These are phyloP conservation scores for Melipona beecheii DNA, from an alignment of 2,888 invertebrate species.

Conservation along the genomic window DNA sequence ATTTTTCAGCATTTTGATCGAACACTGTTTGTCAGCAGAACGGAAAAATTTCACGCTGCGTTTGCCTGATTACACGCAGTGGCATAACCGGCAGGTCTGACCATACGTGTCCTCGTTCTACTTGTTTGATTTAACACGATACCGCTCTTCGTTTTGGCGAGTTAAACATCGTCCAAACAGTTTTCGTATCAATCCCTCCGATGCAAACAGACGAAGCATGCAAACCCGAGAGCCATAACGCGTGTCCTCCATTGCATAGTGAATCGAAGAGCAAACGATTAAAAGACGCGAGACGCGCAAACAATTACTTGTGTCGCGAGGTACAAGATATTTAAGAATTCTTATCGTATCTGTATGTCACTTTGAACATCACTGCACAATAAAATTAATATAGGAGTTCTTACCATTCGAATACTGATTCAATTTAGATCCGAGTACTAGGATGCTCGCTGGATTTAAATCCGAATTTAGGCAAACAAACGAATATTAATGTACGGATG, in stretches of 20 bases:
- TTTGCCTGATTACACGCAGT: background rate
- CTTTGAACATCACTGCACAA: background rate
- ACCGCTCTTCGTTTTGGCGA: too few species aligned
- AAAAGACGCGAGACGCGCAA: background rate
- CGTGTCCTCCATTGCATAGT: background rate
- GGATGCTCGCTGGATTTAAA: too few species aligned
- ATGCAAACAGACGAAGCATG: background rate
- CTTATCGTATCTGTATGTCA: background rate
- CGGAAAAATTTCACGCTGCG: background rate
- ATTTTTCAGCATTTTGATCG: background rate
- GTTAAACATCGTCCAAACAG: background rate
- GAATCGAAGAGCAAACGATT: background rate
- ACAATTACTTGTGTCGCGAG: background rate
- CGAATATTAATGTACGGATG: too few species aligned
- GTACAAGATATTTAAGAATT: background rate
- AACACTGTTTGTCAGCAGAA: background rate
- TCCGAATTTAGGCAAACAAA: too few species aligned
- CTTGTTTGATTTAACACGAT: conserved; percentile 5
- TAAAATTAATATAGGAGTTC: background rate
- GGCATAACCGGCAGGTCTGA: background rate
- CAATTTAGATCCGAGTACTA: too few species aligned
- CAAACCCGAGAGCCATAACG: background rate
- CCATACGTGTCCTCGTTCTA: background rate
- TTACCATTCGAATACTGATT: too few species aligned
- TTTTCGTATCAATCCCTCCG: background rate